Evolutionary conservation across 2,113 vertebrate genomes (phyloP), one percentile per base, ranked within the genome.

Genomic region (Lophura nycthemera): DNA sequence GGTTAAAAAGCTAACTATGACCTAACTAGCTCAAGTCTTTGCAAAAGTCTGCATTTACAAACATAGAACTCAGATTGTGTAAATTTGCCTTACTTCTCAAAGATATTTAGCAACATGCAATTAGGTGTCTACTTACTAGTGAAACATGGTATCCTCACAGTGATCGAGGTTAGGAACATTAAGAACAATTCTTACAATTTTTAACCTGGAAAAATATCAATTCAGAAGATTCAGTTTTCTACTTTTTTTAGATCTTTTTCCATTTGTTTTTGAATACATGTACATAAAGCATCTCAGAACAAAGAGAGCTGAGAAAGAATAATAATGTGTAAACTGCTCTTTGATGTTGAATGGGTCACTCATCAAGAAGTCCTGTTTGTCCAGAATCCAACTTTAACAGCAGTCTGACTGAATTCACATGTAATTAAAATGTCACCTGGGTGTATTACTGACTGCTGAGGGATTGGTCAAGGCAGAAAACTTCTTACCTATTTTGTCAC

Each of bases 271-370:
- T 77, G 25, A 64, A 59, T 54, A 54, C 24, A 48, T 77, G 56
- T 71, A 85, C 92, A 89, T 86, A 83, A 67, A 38, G 6, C 6
- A 34, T 6, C 21, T 92, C 45, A 77, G 64, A 93, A 84, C 74
- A 94, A 86, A 96, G 81, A 89, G 50, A 27, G 84, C 22, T 89
- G 67, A 79, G 60, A 93, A 90, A 95, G 76, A 10, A 83, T 42
- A 25, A 34, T 38, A 83, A 76, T 34, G 24, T 76, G 30, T 29
- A 85, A 85, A 50, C 8, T 86, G 48, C 56, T 67, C 71, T 95
- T 94, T 96, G 91, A 92, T 92, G 75, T 86, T 6, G 22, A 77
- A 15, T 1, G 0, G 16, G 67, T 96, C 86, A 88, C 92, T 94
- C 92, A 91, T 83, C 82, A 94, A 83, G 34, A 45, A 74, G 50